Evolutionary conservation across 2,797 vertebrate genomes (phyloP).

Genomic region (Sebastes minor): DNA sequence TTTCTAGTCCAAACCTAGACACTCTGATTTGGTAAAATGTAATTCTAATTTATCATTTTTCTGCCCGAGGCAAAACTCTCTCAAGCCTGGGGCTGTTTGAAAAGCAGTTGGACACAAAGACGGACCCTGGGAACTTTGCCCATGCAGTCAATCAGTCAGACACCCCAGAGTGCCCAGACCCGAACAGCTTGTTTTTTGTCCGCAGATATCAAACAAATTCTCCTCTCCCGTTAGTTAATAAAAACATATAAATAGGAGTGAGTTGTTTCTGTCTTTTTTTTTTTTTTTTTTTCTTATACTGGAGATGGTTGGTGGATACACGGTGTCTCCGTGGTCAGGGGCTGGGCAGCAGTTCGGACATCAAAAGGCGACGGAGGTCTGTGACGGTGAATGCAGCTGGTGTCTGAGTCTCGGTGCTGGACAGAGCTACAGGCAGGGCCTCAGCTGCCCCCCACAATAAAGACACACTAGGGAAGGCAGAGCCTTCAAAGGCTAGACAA

Average conservation of each 20-base stretch:
- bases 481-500: slow-evolving; percentile 80
- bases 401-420: slow-evolving; percentile 92
- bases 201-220: slow-evolving; percentile 81
- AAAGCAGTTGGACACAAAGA: slow-evolving; percentile 86
- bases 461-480: slow-evolving; percentile 73
- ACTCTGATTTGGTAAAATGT: slow-evolving; percentile 83
- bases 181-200: slow-evolving; percentile 83
- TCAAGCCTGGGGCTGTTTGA: slow-evolving; percentile 85
- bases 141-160: slow-evolving; percentile 87
- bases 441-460: slow-evolving; percentile 84
- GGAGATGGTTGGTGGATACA: slow-evolving; percentile 70
- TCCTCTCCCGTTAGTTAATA: slow-evolving; percentile 75
- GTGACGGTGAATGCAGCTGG: slow-evolving; percentile 96
- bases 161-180: slow-evolving; percentile 83
- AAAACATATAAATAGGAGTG: slow-evolving; percentile 81
- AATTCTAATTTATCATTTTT: slow-evolving; percentile 87
- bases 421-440: slow-evolving; percentile 91
- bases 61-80: slow-evolving; percentile 82
- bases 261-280: slow-evolving; percentile 57
- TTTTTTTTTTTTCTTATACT: slow-evolving; percentile 23
- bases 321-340: slow-evolving; percentile 77
- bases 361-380: slow-evolving; percentile 86
- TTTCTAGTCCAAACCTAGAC: slow-evolving; percentile 75
- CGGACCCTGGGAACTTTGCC: slow-evolving; percentile 87
- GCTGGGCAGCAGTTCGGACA: slow-evolving; percentile 87